Evolutionary conservation across 2,888 invertebrate genomes (phyloP), one percentile per base, ranked within the genome.

Genomic region (Synanthedon andrenaeformis): DNA sequence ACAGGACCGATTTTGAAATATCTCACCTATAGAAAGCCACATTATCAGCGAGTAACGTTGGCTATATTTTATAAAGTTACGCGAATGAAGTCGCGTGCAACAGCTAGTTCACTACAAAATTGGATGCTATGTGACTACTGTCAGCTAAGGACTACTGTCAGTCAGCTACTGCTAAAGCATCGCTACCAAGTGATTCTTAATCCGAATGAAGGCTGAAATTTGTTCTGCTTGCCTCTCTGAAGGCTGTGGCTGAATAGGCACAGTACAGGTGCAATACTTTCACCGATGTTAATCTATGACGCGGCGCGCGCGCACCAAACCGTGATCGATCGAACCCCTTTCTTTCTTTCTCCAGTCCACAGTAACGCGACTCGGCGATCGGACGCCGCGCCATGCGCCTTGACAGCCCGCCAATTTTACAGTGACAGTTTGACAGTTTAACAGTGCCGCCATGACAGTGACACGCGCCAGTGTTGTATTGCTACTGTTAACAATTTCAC

Each of bases 281-380:
- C 45, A 45, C 45, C 45, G 13, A 45, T 13, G 45, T 14, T 45
- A 45, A 14, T 51, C 51, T 51, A n/a, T 51, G 28, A 35, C 28
- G 13, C 48, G n/a, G 41, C 35, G n/a, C 11, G 28, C 55, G 55
- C 62, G 62, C 64, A 55, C 62, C 60, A 70, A 68, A 70, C 63
- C 35, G 35, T 35, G 35, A 58, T 62, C 59, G 35, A 58, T 62
- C 59, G 61, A 55, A 69, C 72, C 65, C 66, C 80, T 81, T 81
- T 76, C 82, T 78, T 74, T 79, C 72, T 69, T 70, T 71, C 70
- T 65, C 69, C 73, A 76, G 78, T 77, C 63, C 66, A 60, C 57
- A 57, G 63, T 59, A 62, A 68, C 71, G 77, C 75, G 67, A 70
- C 60, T 58, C 61, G 62, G 68, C 69, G 69, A 65, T 59, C 72